Evolutionary conservation across 2,797 vertebrate genomes (phyloP).

Genomic region (Sorex maritimensis): DNA sequence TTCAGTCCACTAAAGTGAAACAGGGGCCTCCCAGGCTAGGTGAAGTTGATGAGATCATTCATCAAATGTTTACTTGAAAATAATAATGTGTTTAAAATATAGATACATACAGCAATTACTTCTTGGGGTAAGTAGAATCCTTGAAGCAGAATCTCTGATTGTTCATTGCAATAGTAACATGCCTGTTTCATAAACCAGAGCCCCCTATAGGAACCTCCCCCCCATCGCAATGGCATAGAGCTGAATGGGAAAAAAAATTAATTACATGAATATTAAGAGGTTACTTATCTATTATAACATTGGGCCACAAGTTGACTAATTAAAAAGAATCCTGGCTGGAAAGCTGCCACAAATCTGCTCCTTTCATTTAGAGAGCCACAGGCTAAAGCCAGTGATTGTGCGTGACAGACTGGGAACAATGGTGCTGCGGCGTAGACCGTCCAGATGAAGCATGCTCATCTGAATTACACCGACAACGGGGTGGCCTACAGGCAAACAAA

Average conservation of each 20-base stretch:
- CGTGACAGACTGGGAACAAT: conserved; percentile 95
- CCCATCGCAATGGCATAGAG: conserved; percentile 86
- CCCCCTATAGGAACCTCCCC: conserved; percentile 23
- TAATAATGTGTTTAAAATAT: conserved; percentile 36
- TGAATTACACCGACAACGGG: conserved; percentile 91
- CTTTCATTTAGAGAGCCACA: conserved; percentile 90
- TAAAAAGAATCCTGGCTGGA: conserved; percentile 92
- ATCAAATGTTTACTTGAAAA: conserved; percentile 7
- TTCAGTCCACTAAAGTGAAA: conserved; percentile 48
- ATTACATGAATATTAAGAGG: conserved; percentile 93
- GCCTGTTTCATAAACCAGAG: conserved; percentile 75
- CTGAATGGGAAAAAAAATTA: conserved; percentile 91
- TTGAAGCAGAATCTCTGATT: background rate
- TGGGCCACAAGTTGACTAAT: conserved; percentile 93
- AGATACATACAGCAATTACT: background rate
- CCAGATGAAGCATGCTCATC: conserved; percentile 92
- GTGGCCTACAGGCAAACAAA: conserved; percentile 93
- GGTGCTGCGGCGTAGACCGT: conserved; percentile 94
- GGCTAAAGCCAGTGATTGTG: conserved; percentile 94
- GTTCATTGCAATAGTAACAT: conserved; percentile 56
- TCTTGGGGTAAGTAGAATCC: background rate
- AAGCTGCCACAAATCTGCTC: conserved; percentile 90
- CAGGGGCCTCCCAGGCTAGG: conserved; percentile 52
- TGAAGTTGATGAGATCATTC: conserved; percentile 16
- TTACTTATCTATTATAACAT: conserved; percentile 92